Evolutionary conservation across 2,888 invertebrate genomes (phyloP).

Genomic region (Nemotelus nigrinus): DNA sequence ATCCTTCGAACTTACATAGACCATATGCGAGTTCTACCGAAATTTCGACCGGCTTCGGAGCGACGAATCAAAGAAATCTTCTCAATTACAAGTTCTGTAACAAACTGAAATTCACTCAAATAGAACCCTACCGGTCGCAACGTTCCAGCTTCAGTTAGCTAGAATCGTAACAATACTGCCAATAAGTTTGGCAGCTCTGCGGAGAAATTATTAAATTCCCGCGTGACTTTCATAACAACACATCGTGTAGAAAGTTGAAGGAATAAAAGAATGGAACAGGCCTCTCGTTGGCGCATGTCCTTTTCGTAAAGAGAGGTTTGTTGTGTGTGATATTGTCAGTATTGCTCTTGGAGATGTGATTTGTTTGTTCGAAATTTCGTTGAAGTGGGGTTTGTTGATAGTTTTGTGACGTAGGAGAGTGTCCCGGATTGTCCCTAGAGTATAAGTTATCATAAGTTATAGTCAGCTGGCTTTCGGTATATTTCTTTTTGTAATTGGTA

Average conservation of each 20-base stretch:
- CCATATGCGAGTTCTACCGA: neutral
- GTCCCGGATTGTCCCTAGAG: too few species aligned
- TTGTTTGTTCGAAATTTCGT: too few species aligned
- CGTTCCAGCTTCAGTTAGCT: too few species aligned
- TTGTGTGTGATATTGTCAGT: neutral
- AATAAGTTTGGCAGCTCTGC: conserved; percentile 21
- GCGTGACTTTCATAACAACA: conserved; percentile 47
- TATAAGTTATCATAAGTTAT: too few species aligned
- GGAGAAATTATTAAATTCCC: conserved; percentile 45
- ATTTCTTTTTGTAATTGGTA: too few species aligned
- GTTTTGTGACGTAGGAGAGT: neutral
- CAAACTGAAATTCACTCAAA: conserved; percentile 48
- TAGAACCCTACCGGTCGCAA: neutral
- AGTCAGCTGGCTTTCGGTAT: too few species aligned
- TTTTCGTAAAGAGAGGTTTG: neutral
- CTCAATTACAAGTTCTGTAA: conserved; percentile 45
- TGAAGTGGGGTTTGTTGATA: neutral
- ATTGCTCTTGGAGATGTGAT: too few species aligned
- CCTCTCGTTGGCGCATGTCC: conserved; percentile 45
- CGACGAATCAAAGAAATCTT: conserved; percentile 25
- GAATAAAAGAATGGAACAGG: neutral
- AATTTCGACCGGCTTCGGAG: neutral
- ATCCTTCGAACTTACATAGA: neutral
- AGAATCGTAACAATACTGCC: neutral
- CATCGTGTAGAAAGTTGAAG: neutral